phyloP scores from a whole-genome alignment of 2,113 vertebrate genomes.

The Smithornis capensis region DNA sequence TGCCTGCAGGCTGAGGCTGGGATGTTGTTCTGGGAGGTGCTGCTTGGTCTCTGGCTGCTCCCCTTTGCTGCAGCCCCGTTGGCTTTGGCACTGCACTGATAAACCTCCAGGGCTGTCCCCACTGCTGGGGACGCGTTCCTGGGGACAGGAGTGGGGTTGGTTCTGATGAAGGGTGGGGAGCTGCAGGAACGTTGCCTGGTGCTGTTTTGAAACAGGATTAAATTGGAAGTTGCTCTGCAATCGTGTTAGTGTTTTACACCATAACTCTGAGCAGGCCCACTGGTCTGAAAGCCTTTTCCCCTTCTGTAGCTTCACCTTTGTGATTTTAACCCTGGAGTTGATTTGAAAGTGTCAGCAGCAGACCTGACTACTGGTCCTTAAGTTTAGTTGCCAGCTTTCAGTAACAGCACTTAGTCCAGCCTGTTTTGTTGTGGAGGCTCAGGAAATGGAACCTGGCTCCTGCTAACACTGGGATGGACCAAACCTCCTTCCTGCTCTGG shows the following conservation, averaged over 20 bases:
- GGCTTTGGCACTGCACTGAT: background rate
- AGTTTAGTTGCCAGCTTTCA: background rate
- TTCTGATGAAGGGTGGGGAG: background rate
- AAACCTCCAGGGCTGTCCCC: background rate
- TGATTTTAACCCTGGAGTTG: background rate
- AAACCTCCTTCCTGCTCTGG: background rate
- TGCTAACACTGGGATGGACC: background rate
- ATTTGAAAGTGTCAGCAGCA: background rate
- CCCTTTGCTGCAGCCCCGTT: background rate
- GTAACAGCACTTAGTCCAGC: too few species aligned
- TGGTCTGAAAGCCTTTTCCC: background rate
- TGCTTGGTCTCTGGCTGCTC: background rate
- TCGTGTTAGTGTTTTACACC: background rate
- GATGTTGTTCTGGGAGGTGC: background rate
- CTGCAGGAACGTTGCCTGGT: background rate
- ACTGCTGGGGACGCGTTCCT: background rate
- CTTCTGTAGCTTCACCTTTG: background rate
- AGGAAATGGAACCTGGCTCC: background rate
- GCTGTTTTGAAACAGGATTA: background rate
- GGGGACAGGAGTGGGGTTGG: background rate
- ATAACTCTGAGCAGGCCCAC: background rate
- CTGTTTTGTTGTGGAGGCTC: background rate
- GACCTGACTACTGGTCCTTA: background rate
- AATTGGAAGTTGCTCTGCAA: background rate
- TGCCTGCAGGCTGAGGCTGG: background rate